phyloP scores from a whole-genome alignment of 2,888 invertebrate species.

The Brachypterus glaber region DNA sequence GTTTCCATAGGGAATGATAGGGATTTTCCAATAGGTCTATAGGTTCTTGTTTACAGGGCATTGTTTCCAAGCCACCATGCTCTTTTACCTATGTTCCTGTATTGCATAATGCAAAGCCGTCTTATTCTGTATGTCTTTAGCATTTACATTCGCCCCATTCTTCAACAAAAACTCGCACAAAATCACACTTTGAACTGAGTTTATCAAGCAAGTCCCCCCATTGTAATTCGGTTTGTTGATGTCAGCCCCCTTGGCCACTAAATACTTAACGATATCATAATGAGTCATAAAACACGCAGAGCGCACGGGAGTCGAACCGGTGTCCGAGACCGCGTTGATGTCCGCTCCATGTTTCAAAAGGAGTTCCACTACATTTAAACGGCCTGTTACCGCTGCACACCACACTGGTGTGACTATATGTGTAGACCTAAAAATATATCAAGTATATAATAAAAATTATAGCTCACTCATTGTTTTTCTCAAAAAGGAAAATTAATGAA shows the following conservation, averaged over 20 bases:
- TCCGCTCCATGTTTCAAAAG: constrained; percentile 71
- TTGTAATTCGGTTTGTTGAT: constrained; percentile 77
- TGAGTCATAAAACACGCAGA: constrained; percentile 92
- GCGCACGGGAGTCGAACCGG: constrained; percentile 80
- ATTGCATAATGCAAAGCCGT: constrained; percentile 92
- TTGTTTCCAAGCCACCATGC: constrained; percentile 6
- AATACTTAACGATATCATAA: constrained; percentile 64
- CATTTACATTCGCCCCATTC: constrained; percentile 76
- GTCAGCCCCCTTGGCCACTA: constrained; percentile 73
- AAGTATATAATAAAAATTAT: no score
- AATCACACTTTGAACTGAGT: constrained; percentile 78
- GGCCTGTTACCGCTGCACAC: constrained; percentile 85
- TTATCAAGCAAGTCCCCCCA: constrained; percentile 89
- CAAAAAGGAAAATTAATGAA: no score
- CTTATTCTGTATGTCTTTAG: constrained; percentile 80
- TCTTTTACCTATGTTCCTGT: constrained; percentile 64
- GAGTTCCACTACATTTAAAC: constrained; percentile 64
- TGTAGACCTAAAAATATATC: constrained; percentile 50
- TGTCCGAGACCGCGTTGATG: constrained; percentile 80
- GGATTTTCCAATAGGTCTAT: no score
- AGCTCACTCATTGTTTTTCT: no score
- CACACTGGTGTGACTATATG: constrained; percentile 84
- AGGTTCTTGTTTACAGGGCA: no score
- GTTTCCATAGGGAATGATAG: no score
- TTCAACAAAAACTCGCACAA: constrained; percentile 71